Evolutionary conservation across 1,140 invertebrate genomes (phyloP).

Genomic region (Piezodorus guildinii): DNA sequence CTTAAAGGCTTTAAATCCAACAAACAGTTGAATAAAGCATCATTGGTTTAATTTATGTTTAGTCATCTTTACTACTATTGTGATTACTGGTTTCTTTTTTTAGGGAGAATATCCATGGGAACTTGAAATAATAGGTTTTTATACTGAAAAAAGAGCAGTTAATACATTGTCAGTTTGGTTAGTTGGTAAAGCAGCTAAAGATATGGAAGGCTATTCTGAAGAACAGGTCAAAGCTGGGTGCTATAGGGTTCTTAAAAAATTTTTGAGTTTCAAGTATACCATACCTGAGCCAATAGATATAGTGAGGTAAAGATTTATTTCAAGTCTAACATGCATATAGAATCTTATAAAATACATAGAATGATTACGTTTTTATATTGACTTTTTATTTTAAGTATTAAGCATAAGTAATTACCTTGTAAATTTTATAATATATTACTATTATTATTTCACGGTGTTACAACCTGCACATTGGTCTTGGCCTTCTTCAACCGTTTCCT

Average conservation of each 20-base stretch:
- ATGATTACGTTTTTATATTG: too few relatives aligned
- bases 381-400: too few relatives aligned
- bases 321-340: too few relatives aligned
- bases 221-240: constrained; percentile 37
- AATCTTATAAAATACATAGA: too few relatives aligned
- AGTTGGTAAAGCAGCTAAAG: constrained; percentile 40
- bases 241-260: constrained; percentile 38
- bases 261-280: constrained; percentile 28
- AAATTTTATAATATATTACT: too few relatives aligned
- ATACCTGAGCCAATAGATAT: constrained; percentile 28
- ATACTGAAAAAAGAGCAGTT: constrained; percentile 49
- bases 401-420: too few relatives aligned
- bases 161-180: constrained; percentile 54
- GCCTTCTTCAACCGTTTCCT: too few relatives aligned
- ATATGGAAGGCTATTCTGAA: constrained; percentile 41
- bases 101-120: constrained; percentile 38
- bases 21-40: neutral
- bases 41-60: neutral
- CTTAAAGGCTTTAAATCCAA: too few relatives aligned
- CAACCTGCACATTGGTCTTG: too few relatives aligned
- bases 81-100: constrained; percentile 1
- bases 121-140: constrained; percentile 51
- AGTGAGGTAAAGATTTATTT: constrained; percentile 25
- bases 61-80: too few relatives aligned
- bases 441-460: too few relatives aligned